Percentiles rank a stretch among this genome's conserved stretches.
Evolutionary conservation across 2,113 vertebrate genomes (phyloP).

Genomic region (Brachyistius frenatus): DNA sequence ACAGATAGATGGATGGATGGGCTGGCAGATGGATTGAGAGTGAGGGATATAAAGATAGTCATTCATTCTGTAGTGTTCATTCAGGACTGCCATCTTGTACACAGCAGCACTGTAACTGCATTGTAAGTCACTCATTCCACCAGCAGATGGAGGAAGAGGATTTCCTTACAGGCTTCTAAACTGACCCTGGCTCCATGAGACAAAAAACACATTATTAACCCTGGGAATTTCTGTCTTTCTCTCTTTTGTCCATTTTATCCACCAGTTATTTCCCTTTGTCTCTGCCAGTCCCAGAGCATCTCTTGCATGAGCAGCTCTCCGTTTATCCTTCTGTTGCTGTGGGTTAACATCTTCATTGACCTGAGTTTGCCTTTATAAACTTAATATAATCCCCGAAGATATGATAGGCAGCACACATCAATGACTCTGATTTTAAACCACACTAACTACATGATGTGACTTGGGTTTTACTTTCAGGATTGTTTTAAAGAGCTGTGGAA

Average conservation of each 20-base stretch:
- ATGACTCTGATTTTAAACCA: conserved; percentile 35
- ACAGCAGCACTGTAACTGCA: conserved; percentile 15
- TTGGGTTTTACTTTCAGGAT: conserved; percentile 54
- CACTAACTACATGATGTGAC: conserved; percentile 43
- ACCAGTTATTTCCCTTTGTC: background rate
- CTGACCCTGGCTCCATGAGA: background rate
- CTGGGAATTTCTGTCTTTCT: conserved; percentile 34
- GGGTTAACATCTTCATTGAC: background rate
- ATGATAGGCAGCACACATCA: conserved; percentile 22
- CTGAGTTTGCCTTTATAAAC: conserved; percentile 14
- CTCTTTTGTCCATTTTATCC: conserved; percentile 33
- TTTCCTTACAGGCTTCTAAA: conserved; percentile 22
- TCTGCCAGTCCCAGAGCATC: background rate
- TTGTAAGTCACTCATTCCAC: conserved; percentile 38
- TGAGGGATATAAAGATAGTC: too few species aligned
- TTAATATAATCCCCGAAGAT: background rate
- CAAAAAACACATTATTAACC: conserved; percentile 18
- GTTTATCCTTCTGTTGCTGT: background rate
- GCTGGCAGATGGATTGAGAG: background rate
- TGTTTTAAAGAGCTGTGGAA: conserved; percentile 42
- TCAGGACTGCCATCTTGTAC: conserved; percentile 49
- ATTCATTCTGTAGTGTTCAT: conserved; percentile 9
- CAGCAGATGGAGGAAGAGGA: conserved; percentile 73
- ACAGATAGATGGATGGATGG: background rate
- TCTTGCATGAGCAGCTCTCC: conserved; percentile 1